Evolutionary conservation across 2,797 vertebrate genomes (phyloP).

Genomic region (Cossypha heuglini): DNA sequence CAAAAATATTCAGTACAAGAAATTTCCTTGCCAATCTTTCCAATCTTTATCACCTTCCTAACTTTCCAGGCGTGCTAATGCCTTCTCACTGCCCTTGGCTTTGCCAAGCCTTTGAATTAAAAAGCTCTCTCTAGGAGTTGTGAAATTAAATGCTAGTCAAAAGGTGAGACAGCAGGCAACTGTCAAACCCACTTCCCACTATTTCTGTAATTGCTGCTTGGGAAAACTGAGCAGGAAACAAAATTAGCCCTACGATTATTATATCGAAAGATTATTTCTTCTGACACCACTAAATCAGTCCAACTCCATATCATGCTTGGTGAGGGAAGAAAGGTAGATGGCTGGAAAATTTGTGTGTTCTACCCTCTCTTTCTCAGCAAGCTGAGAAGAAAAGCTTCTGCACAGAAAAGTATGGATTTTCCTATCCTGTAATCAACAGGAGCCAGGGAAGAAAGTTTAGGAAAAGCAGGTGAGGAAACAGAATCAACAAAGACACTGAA

Average conservation of each 20-base stretch:
- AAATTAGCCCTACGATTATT: not conserved
- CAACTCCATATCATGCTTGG: not conserved
- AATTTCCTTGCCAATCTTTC: not conserved
- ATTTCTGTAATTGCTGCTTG: slow-evolving; percentile 12
- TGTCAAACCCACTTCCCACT: not conserved
- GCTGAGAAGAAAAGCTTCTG: not conserved
- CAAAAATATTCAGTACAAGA: not conserved
- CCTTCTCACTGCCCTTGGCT: not conserved
- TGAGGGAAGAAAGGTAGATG: not conserved
- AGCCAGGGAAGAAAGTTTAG: not conserved
- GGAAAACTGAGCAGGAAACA: slow-evolving; percentile 2
- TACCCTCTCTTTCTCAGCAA: not conserved
- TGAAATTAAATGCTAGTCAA: slow-evolving; percentile 10
- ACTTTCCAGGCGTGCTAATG: not conserved
- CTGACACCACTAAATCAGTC: not conserved
- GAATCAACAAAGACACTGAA: not conserved
- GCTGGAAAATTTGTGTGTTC: not conserved
- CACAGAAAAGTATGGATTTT: not conserved
- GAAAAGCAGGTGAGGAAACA: not conserved
- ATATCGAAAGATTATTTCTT: slow-evolving; percentile 24
- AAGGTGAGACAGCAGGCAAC: slow-evolving; percentile 31
- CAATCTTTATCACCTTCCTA: not conserved
- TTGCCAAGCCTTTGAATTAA: slow-evolving; percentile 13
- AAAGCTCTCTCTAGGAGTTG: not conserved
- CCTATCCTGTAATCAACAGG: not conserved